Evolutionary conservation across 2,797 vertebrate genomes (phyloP).

Genomic region (Chromobotia macracanthus): DNA sequence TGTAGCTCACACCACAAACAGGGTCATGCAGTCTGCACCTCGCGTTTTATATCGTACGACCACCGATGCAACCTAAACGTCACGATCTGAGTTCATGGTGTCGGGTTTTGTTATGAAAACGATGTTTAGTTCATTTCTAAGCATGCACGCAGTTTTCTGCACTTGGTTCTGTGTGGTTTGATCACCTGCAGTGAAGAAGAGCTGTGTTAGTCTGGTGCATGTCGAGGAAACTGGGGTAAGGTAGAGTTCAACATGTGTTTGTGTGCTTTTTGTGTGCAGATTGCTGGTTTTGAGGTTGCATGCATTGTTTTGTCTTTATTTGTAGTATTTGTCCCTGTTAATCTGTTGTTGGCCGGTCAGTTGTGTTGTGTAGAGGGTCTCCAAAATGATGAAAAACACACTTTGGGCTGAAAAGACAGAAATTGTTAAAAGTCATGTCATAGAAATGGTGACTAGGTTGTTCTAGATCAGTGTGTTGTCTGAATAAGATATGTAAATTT

Average conservation of each 20-base stretch:
- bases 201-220: background rate
- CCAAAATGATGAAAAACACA: too few relatives aligned
- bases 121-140: background rate
- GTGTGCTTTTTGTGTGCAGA: background rate
- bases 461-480: too few relatives aligned
- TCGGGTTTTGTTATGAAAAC: background rate
- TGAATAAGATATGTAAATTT: background rate
- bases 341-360: background rate
- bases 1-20: slow-evolving; percentile 45
- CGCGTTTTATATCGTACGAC: background rate
- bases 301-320: background rate
- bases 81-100: background rate
- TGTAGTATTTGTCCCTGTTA: background rate
- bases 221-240: background rate
- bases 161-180: slow-evolving; percentile 5
- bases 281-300: background rate
- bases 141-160: slow-evolving; percentile 17
- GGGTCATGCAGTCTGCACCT: slow-evolving; percentile 14
- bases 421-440: too few relatives aligned
- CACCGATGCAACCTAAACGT: background rate
- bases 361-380: background rate
- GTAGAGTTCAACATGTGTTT: background rate
- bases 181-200: slow-evolving; percentile 42
- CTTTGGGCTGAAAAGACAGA: too few relatives aligned
- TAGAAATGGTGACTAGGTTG: too few relatives aligned